Evolutionary conservation across 1,140 invertebrate species (phyloP).

Genomic region (Brachionus paranguensis): DNA sequence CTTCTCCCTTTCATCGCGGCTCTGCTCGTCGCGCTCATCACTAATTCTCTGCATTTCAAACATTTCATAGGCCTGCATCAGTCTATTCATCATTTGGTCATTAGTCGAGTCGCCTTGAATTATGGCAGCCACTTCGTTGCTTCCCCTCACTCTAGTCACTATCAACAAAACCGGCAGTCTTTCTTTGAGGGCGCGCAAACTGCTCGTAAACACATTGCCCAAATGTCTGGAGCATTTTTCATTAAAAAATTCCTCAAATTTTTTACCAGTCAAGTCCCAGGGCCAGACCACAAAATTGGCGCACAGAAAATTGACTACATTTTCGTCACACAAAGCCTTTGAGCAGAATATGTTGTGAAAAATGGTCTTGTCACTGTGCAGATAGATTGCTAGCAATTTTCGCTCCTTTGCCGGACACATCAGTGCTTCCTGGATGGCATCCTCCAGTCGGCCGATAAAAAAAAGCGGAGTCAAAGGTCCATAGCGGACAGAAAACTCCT

Average conservation of each 20-base stretch:
- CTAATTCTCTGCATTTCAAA: conserved; percentile 31
- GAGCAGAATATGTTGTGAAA: conserved; percentile 91
- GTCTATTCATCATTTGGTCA: conserved; percentile 24
- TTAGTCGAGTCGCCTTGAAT: conserved; percentile 24
- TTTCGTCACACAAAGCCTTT: conserved; percentile 79
- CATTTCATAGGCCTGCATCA: conserved; percentile 38
- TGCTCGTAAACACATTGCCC: conserved; percentile 7
- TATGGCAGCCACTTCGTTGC: conserved; percentile 35
- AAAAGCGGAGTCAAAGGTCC: conserved; percentile 16
- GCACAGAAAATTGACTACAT: conserved; percentile 74
- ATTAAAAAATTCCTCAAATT: background rate
- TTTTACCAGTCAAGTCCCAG: conserved; percentile 82
- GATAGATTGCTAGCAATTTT: conserved; percentile 80
- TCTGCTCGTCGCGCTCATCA: conserved; percentile 56
- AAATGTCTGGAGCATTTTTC: conserved; percentile 13
- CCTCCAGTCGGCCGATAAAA: conserved; percentile 16
- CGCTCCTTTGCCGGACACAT: conserved; percentile 49
- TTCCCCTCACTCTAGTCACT: conserved; percentile 13
- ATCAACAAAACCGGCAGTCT: conserved; percentile 7
- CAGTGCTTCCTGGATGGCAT: conserved; percentile 20
- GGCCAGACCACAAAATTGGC: conserved; percentile 85
- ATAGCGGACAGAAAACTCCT: conserved; percentile 1
- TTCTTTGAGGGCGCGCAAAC: background rate
- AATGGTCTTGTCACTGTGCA: conserved; percentile 87
- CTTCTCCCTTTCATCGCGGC: conserved; percentile 74